Evolutionary conservation across 2,888 invertebrate genomes (phyloP).

Genomic region (Euplexia lucipara): DNA sequence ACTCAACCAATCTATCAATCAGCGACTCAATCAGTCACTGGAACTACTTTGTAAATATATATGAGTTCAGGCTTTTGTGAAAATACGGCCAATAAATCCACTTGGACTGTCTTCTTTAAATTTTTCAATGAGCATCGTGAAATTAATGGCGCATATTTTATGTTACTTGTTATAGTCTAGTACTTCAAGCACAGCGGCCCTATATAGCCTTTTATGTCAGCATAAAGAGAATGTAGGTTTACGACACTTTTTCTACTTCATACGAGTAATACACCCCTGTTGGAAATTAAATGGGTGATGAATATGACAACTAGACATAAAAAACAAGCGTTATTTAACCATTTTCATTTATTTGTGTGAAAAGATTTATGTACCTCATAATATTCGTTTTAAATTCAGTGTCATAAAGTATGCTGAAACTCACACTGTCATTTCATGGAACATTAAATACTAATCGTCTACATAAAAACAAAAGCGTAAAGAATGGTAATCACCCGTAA

Average conservation of each 20-base stretch:
- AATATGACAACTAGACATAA: constrained; percentile 25
- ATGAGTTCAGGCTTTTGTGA: neutral
- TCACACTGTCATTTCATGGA: constrained; percentile 41
- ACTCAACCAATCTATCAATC: constrained; percentile 38
- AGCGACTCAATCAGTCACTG: neutral
- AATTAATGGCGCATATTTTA: constrained; percentile 50
- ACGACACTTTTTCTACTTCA: constrained; percentile 39
- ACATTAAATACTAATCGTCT: constrained; percentile 36
- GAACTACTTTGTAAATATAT: constrained; percentile 12
- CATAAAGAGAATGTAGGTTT: constrained; percentile 51
- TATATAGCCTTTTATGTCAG: constrained; percentile 40
- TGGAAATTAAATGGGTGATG: constrained; percentile 13
- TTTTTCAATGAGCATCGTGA: constrained; percentile 42
- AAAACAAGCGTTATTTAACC: constrained; percentile 3
- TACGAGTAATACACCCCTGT: neutral
- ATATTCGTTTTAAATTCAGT: constrained; percentile 41
- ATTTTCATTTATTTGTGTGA: no score
- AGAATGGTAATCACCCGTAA: constrained; percentile 36
- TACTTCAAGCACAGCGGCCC: constrained; percentile 27
- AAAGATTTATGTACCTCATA: neutral
- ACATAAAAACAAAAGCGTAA: constrained; percentile 50
- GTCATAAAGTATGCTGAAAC: constrained; percentile 17
- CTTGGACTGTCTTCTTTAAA: constrained; percentile 20
- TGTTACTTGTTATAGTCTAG: constrained; percentile 43
- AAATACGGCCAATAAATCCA: neutral